These are phyloP conservation scores for Arctocebus calabarensis DNA, from an alignment of 2,797 vertebrate species.

Conservation along the genomic window DNA sequence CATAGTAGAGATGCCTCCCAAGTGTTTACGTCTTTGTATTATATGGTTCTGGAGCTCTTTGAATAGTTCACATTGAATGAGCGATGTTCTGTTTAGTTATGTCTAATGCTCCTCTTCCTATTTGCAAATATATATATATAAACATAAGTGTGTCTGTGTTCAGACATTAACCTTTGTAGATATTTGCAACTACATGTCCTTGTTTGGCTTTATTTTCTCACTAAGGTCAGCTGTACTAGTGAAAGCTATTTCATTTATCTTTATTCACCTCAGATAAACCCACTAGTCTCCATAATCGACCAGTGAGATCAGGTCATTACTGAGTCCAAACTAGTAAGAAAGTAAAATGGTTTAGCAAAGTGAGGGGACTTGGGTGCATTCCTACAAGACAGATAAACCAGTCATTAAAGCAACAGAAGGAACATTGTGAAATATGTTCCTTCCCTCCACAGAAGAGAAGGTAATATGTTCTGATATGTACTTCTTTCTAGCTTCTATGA, in stretches of 20 bases:
- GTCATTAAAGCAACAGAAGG: background rate
- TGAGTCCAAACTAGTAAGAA: background rate
- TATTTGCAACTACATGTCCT: background rate
- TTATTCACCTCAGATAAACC: background rate
- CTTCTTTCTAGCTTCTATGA: background rate
- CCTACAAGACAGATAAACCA: background rate
- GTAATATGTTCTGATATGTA: background rate
- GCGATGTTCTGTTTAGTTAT: background rate
- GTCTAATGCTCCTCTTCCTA: background rate
- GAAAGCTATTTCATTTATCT: background rate
- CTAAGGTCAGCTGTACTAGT: background rate
- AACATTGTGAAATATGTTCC: background rate
- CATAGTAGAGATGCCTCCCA: background rate
- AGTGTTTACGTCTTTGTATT: background rate
- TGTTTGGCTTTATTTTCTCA: conserved; percentile 28
- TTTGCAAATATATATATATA: too few relatives aligned
- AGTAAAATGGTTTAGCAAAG: background rate
- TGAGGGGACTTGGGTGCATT: background rate
- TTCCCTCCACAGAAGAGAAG: background rate
- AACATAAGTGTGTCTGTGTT: background rate
- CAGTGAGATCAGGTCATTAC: background rate
- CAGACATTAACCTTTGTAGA: background rate
- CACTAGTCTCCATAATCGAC: background rate
- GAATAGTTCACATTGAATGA: background rate
- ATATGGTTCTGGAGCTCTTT: background rate